Conservation (phyloP, 2,113 vertebrate species). For the Butastur rufipennis region DNA sequence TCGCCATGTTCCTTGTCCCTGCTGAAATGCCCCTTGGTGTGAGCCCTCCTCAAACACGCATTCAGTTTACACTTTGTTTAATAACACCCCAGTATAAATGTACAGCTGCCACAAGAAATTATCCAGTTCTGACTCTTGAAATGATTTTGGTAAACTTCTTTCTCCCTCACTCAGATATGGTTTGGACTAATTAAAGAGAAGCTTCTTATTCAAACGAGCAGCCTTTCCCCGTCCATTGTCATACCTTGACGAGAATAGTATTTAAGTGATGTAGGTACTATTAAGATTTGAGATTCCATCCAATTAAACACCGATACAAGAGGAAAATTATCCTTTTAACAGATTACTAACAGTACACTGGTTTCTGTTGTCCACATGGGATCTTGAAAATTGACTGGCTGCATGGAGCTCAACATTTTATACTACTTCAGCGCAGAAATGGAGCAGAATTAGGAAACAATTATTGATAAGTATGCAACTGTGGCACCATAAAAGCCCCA, state of each 20-base stretch:
- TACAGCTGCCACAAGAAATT: not conserved
- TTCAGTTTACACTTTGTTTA: not conserved
- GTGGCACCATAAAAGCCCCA: conserved; percentile 32
- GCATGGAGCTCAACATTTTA: conserved; percentile 17
- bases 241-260: not conserved
- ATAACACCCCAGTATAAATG: not conserved
- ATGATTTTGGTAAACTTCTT: not conserved
- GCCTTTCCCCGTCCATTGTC: not conserved
- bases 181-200: not conserved
- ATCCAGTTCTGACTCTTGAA: not conserved
- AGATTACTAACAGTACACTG: conserved; percentile 50
- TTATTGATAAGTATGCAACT: conserved; percentile 52
- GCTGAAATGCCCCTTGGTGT: accelerated
- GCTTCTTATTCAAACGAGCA: not conserved
- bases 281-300: conserved; percentile 22
- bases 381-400: conserved; percentile 37
- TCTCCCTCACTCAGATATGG: not conserved
- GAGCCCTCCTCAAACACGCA: not conserved
- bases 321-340: conserved; percentile 43
- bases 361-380: conserved; percentile 32
- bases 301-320: conserved; percentile 40
- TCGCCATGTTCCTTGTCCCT: accelerated
- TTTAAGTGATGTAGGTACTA: not conserved
- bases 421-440: conserved; percentile 3
- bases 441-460: conserved; percentile 51